These are phyloP conservation scores for Montipora capricornis DNA, from an alignment of 64 coral and sea anemone species.

Conservation along the genomic window DNA sequence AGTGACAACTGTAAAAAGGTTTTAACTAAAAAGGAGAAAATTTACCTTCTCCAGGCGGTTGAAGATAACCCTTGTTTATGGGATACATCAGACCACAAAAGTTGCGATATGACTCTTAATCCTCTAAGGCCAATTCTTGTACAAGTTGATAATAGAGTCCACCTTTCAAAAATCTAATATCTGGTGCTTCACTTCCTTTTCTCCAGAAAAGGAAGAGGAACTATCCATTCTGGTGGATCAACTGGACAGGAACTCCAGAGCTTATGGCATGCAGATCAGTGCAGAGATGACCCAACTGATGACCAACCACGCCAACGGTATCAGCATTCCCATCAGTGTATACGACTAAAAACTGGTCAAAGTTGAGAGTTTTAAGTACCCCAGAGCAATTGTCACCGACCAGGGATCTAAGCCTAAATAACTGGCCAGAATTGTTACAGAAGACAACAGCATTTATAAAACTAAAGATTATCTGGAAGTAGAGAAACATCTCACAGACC, in stretches of 20 bases:
- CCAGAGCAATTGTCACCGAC: not conserved
- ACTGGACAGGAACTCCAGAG: not conserved
- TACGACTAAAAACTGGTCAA: not conserved
- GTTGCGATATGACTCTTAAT: no score
- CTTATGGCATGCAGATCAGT: not conserved
- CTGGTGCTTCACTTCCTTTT: no score
- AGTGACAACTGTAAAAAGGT: no score
- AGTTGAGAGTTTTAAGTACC: not conserved
- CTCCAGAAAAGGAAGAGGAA: not conserved
- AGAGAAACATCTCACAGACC: not conserved
- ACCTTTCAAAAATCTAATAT: no score
- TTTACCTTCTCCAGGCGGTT: no score
- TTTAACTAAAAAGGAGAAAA: no score
- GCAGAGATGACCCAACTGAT: conserved; percentile 10
- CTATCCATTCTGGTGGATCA: not conserved
- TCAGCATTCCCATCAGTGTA: not conserved
- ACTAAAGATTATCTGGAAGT: conserved; percentile 25
- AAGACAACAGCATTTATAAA: conserved; percentile 10
- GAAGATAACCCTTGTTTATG: no score
- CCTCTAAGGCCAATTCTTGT: no score
- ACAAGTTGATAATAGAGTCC: no score
- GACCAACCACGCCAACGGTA: not conserved
- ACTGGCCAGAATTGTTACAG: conserved; percentile 19
- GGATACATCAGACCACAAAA: no score
- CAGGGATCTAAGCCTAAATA: conserved; percentile 13